phyloP scores from a whole-genome alignment of 2,888 invertebrate genomes.

The Archaeoteleia sp. region DNA sequence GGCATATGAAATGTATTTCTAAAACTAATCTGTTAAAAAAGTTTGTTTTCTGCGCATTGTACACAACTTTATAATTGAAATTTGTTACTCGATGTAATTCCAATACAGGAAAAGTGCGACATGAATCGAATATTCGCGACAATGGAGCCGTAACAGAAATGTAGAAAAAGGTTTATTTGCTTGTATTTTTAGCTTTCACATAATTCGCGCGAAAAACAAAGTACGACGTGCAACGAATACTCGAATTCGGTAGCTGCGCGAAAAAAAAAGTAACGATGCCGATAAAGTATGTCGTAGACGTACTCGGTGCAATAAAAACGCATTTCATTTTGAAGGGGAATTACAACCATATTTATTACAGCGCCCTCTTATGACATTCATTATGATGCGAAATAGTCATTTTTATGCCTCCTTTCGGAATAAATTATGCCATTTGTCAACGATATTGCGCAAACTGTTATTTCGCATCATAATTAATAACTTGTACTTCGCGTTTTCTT shows the following conservation, averaged over 20 bases:
- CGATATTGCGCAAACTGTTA: neutral
- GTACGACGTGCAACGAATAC: conserved; percentile 8
- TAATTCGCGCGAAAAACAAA: conserved; percentile 11
- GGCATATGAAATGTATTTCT: too few relatives aligned
- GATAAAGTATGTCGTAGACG: conserved; percentile 3
- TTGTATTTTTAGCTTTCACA: too few relatives aligned
- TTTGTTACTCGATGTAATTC: too few relatives aligned
- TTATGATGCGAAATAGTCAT: conserved; percentile 12
- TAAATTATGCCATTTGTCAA: conserved; percentile 13
- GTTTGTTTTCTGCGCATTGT: too few relatives aligned
- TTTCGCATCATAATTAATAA: conserved; percentile 18
- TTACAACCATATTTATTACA: conserved; percentile 1
- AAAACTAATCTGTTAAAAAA: too few relatives aligned
- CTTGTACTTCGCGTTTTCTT: conserved; percentile 4
- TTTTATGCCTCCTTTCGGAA: conserved; percentile 10
- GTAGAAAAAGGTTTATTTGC: too few relatives aligned
- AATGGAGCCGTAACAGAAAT: too few relatives aligned
- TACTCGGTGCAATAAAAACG: conserved; percentile 7
- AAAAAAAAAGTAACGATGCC: conserved; percentile 6
- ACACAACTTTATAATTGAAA: too few relatives aligned
- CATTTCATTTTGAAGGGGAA: conserved; percentile 6
- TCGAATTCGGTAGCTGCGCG: neutral
- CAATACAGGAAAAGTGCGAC: too few relatives aligned
- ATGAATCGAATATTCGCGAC: too few relatives aligned
- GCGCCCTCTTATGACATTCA: conserved; percentile 8